Conservation (phyloP, 2,113 vertebrate species). For the Astatoreochromis straeleni region DNA sequence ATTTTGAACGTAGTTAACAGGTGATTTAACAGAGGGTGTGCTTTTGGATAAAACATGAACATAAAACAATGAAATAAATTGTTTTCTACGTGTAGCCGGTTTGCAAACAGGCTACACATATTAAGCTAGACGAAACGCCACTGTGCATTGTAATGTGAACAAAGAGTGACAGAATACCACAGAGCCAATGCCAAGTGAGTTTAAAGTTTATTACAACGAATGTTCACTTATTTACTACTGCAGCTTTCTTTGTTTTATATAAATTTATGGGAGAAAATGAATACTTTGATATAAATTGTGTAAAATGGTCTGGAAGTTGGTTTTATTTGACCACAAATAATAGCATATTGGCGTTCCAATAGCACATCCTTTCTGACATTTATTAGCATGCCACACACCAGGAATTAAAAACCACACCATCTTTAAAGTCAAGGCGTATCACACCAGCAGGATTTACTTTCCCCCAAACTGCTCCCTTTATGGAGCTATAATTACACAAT, state of each 20-base stretch:
- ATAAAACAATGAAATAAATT: background rate
- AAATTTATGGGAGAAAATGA: background rate
- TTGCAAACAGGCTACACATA: background rate
- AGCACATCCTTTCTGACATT: slow-evolving; percentile 24
- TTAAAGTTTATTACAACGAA: background rate
- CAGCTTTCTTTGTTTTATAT: background rate
- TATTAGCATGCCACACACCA: slow-evolving; percentile 34
- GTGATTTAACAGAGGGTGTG: background rate
- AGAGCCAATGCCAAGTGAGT: background rate
- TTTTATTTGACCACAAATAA: slow-evolving; percentile 25
- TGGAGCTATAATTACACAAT: slow-evolving; percentile 22
- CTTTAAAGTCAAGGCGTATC: slow-evolving; percentile 46
- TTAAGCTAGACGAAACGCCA: background rate
- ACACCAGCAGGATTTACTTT: slow-evolving; percentile 18
- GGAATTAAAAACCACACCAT: slow-evolving; percentile 32
- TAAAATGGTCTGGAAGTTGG: background rate
- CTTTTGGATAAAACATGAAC: background rate
- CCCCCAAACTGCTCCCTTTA: slow-evolving; percentile 10
- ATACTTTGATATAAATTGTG: background rate
- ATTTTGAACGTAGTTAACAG: background rate
- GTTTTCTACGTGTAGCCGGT: background rate
- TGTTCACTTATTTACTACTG: background rate
- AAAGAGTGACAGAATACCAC: background rate
- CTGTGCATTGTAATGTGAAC: background rate
- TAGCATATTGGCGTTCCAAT: background rate